Evolutionary conservation across 2,113 vertebrate genomes (phyloP).

Genomic region (Sylvilagus bachmani): DNA sequence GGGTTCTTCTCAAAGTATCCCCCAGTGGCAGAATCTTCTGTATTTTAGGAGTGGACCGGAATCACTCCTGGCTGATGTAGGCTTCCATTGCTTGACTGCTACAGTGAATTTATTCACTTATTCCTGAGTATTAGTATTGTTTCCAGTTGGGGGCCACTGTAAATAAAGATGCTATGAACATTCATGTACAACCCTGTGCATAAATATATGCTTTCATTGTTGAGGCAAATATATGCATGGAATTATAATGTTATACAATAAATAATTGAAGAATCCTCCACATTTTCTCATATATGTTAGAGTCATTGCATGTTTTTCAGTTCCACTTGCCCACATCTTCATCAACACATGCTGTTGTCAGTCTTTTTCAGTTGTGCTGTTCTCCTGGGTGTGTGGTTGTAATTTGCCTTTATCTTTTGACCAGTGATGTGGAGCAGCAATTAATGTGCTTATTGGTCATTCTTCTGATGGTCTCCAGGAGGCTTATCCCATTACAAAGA

Average conservation of each 20-base stretch:
- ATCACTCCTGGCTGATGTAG: not conserved
- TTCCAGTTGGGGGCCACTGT: not conserved
- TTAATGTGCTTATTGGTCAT: not conserved
- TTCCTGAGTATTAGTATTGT: not conserved
- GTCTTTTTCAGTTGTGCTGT: not conserved
- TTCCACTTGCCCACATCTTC: not conserved
- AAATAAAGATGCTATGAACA: not conserved
- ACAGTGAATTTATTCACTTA: not conserved
- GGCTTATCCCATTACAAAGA: not conserved
- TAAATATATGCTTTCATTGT: not conserved
- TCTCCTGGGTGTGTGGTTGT: not conserved
- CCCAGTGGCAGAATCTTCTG: not conserved
- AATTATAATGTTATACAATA: not conserved
- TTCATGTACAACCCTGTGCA: not conserved
- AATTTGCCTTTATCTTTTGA: conserved; percentile 9
- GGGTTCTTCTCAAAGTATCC: not conserved
- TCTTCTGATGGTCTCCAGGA: not conserved
- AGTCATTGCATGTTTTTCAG: not conserved
- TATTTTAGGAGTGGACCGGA: not conserved
- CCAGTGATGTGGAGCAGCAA: not conserved
- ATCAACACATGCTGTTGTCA: not conserved
- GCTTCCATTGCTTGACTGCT: not conserved
- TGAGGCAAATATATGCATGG: not conserved
- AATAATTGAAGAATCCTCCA: not conserved
- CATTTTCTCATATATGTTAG: not conserved